Conservation (phyloP, 2,113 vertebrate species). For the Morone chrysops region DNA sequence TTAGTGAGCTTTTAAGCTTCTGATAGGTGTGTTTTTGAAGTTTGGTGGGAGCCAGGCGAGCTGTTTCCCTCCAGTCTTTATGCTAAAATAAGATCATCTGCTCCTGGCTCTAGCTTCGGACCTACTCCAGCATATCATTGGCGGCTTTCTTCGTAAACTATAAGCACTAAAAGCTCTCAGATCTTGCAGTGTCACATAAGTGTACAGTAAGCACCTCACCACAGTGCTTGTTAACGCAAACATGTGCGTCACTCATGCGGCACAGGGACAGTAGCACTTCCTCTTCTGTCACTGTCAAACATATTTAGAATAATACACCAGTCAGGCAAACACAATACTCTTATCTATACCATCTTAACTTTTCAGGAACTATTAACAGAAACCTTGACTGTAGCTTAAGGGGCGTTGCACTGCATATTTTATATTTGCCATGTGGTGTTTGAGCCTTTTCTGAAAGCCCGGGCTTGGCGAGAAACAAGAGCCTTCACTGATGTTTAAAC, state of each 20-base stretch:
- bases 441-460: not conserved
- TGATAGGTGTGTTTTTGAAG: not conserved
- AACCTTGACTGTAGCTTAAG: not conserved
- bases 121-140: not conserved
- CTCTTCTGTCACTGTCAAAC: constrained; percentile 19
- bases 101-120: not conserved
- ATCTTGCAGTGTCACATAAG: not conserved
- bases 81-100: not conserved
- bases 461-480: not conserved
- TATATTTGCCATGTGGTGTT: not conserved
- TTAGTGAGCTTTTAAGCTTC: not conserved
- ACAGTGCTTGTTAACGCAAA: not conserved
- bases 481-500: not conserved
- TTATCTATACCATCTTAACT: constrained; percentile 3
- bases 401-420: constrained; percentile 1
- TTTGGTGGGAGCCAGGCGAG: not conserved
- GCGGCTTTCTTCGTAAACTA: not conserved
- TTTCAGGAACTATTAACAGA: constrained; percentile 43
- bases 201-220: not conserved
- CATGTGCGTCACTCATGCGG: constrained; percentile 2
- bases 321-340: not conserved
- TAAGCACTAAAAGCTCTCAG: not conserved
- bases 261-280: constrained; percentile 35
- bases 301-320: not conserved
- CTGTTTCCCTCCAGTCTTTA: not conserved